Conservation (phyloP, 1,140 invertebrate genomes). For the Capitella teleta region DNA sequence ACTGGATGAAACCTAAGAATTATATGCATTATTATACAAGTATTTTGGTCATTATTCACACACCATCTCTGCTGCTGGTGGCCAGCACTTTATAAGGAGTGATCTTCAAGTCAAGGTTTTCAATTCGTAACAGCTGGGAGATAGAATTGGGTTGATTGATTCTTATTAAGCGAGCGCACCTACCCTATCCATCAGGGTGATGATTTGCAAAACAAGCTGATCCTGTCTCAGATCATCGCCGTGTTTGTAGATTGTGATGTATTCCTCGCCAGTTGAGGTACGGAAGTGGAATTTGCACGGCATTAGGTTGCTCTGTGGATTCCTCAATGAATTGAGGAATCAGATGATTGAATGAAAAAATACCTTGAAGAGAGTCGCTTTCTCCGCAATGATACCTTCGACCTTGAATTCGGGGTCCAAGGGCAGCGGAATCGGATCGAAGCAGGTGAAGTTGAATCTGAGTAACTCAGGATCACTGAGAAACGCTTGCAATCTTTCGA, state of each 20-base stretch:
- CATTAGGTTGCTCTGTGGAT: conserved; percentile 79
- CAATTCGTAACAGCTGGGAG: conserved; percentile 73
- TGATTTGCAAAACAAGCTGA: conserved; percentile 90
- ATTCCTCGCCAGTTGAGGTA: conserved; percentile 67
- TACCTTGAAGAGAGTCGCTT: conserved; percentile 79
- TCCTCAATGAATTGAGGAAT: not conserved
- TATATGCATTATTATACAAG: not conserved
- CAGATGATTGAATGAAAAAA: not conserved
- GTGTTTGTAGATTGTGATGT: conserved; percentile 95
- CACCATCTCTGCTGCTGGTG: conserved; percentile 83
- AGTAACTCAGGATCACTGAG: conserved; percentile 63
- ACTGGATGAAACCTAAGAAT: conserved; percentile 73
- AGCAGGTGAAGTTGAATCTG: conserved; percentile 80
- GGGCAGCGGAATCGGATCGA: conserved; percentile 63
- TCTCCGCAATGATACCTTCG: conserved; percentile 73
- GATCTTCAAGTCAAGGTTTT: conserved; percentile 89
- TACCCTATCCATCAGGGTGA: conserved; percentile 86
- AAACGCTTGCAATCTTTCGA: conserved; percentile 65
- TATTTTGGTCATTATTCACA: conserved; percentile 6
- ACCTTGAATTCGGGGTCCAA: conserved; percentile 84
- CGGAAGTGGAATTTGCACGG: conserved; percentile 89
- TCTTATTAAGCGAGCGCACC: too few relatives aligned
- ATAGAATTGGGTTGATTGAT: too few relatives aligned
- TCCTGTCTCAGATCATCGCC: conserved; percentile 98
- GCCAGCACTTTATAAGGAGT: conserved; percentile 90